Base-by-base conservation (phyloP, 2,797 vertebrate species). In the Gadopsis marmoratus region DNA sequence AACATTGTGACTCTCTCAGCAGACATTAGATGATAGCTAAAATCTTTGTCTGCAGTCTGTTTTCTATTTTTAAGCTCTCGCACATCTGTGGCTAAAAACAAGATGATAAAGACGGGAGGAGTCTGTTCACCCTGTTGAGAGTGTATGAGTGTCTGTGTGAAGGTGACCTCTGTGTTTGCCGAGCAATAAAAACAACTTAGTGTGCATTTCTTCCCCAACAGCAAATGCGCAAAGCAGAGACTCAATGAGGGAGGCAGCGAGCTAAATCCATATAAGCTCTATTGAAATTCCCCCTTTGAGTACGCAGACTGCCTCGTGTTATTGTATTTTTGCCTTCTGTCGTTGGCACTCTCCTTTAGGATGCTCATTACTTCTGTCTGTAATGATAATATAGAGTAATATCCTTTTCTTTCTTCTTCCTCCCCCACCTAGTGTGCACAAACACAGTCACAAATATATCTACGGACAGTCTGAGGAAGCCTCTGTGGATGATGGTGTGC, bases 251-350 rank as follows among this genome's bases (percentile, higher is more conserved):
- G 68, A 89, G 79, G 80, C 88, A 74, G 68, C 10, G 69, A 83
- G 74, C 84, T 91, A 90, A 93, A 93, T 93, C 92, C 88, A 89
- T 85, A 86, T 89, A 90, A 91, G 87, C 88, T 92, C 82, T 82
- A 87, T 87, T 89, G 89, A 93, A 90, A 91, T 88, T 84, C 82
- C 70, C 78, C 84, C 69, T 91, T 71, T 69, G 87, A 90, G 87
- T 75, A 82, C 17, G 19, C 91, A 90, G 88, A 60, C 89, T 88
- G 90, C 67, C 72, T 89, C 67, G 41, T 81, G 86, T 89, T 92
- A 92, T 92, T 93, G 88, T 90, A 81, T 91, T 90, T 89, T 83
- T 87, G 86, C 88, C 89, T 89, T 90, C 90, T 92, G 90, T 88
- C 85, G 80, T 84, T 90, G 89, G 88, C 90, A 89, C 56, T 58